Evolutionary conservation across 92 coral and sea anemone species (phyloP).

Genomic region (Epizoanthus stellaris): DNA sequence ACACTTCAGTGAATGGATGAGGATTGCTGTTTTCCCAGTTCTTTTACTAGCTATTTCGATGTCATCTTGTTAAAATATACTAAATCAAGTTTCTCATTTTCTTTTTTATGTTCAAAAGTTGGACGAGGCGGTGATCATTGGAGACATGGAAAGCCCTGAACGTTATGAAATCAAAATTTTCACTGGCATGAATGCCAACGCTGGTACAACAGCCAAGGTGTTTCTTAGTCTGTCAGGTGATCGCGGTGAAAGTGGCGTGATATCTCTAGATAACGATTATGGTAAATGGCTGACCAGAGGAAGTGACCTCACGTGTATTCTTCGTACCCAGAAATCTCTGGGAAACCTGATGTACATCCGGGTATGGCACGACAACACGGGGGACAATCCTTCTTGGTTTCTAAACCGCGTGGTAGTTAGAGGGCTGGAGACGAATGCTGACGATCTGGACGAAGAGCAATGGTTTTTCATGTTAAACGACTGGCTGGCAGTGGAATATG

Average conservation of each 20-base stretch:
- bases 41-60: too few relatives aligned
- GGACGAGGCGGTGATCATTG: neutral
- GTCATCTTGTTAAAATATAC: too few relatives aligned
- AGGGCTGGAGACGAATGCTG: constrained; percentile 18
- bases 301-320: constrained; percentile 53
- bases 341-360: constrained; percentile 81
- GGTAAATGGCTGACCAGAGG: constrained; percentile 48
- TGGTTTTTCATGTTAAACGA: constrained; percentile 79
- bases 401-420: constrained; percentile 74
- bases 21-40: too few relatives aligned
- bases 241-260: constrained; percentile 66
- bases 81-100: too few relatives aligned
- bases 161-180: constrained; percentile 64
- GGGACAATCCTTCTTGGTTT: constrained; percentile 81
- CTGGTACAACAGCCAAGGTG: constrained; percentile 87
- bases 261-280: constrained; percentile 51
- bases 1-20: too few relatives aligned
- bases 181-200: constrained; percentile 62
- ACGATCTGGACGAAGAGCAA: constrained; percentile 52
- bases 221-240: constrained; percentile 65
- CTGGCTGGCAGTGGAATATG: constrained; percentile 92
- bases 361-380: constrained; percentile 91
- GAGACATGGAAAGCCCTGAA: neutral
- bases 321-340: constrained; percentile 62
- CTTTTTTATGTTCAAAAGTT: neutral